Evolutionary conservation across 2,888 invertebrate genomes (phyloP).

Genomic region (Omphaloscelis lunosa): DNA sequence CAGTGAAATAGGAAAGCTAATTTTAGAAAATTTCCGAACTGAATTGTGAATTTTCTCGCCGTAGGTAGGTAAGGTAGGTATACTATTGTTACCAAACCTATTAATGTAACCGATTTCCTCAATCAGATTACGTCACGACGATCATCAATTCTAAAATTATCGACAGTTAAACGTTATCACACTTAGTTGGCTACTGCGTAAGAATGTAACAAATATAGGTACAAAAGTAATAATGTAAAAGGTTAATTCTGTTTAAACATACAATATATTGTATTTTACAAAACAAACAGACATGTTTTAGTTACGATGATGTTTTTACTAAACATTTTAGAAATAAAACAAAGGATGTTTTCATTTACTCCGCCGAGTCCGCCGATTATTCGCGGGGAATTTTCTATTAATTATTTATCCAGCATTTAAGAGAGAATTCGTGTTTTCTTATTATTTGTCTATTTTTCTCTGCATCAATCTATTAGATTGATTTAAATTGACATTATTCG

Average conservation of each 20-base stretch:
- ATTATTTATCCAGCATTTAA: not conserved
- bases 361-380: conserved; percentile 1
- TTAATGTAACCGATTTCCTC: conserved; percentile 9
- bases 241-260: conserved; percentile 17
- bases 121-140: conserved; percentile 15
- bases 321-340: conserved; percentile 45
- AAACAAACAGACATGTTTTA: conserved; percentile 47
- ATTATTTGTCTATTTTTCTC: not conserved
- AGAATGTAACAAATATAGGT: conserved; percentile 1
- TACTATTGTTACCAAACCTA: conserved; percentile 7
- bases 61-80: not conserved
- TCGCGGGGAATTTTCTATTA: not conserved
- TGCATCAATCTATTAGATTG: not conserved
- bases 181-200: not conserved
- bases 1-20: conserved; percentile 1
- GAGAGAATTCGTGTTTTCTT: not conserved
- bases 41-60: too few species aligned
- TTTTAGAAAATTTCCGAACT: not conserved
- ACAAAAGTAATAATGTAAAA: conserved; percentile 8
- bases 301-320: conserved; percentile 19
- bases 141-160: conserved; percentile 37
- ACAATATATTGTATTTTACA: conserved; percentile 22
- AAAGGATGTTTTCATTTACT: conserved; percentile 42
- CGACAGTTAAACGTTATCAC: conserved; percentile 1
- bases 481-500: not conserved